phyloP scores from a whole-genome alignment of 92 coral and sea anemone genomes.

The Zoanthus sansibaricus region DNA sequence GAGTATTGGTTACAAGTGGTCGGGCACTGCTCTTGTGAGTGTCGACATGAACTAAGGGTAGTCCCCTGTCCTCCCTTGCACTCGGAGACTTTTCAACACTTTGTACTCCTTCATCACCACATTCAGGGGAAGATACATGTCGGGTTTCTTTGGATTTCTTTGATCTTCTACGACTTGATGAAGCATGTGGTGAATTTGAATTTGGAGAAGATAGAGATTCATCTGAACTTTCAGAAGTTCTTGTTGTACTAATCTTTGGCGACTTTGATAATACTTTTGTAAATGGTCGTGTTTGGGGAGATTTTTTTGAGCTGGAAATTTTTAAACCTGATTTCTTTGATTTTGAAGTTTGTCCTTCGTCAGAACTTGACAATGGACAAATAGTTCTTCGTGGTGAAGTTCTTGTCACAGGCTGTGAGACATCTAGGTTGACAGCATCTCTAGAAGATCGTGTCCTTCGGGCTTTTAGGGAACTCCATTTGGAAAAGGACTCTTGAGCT shows the following conservation, averaged over 20 bases:
- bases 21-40: conserved; percentile 41
- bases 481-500: background rate
- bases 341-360: background rate
- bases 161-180: background rate
- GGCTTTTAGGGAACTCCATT: conserved; percentile 6
- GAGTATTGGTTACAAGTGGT: conserved; percentile 65
- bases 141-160: background rate
- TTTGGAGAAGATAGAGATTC: background rate
- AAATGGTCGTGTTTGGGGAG: background rate
- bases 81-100: background rate
- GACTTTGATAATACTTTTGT: background rate
- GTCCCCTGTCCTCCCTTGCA: background rate
- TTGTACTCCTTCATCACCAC: background rate
- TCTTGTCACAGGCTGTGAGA: background rate
- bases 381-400: background rate
- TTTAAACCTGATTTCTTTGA: background rate
- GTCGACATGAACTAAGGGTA: conserved; percentile 7
- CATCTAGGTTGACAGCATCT: background rate
- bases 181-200: too few relatives aligned
- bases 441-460: conserved; percentile 26
- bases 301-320: background rate
- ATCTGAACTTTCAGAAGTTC: background rate
- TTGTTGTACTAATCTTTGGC: background rate
- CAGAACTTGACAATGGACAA: background rate
- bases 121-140: background rate